Percentiles rank a stretch among this genome's conserved stretches.
Conservation (phyloP, 2,888 invertebrate species). For the Phania funesta region DNA sequence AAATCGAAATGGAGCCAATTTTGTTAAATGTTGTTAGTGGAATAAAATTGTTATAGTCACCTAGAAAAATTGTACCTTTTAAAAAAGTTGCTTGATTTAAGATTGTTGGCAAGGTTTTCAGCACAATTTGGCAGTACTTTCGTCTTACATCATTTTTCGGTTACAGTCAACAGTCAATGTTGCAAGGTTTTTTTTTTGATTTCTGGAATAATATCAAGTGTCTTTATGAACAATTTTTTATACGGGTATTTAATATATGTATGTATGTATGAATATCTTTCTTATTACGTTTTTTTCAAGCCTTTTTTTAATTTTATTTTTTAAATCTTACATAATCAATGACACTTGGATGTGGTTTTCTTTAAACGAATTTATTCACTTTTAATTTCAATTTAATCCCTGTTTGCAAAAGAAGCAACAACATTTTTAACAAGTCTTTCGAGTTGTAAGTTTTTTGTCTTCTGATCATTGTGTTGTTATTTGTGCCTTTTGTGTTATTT, state of each 20-base stretch:
- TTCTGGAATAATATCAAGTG: neutral
- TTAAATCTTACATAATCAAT: constrained; percentile 57
- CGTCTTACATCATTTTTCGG: constrained; percentile 14
- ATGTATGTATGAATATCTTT: no score
- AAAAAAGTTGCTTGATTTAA: neutral
- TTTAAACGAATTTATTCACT: constrained; percentile 26
- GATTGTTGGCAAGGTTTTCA: neutral
- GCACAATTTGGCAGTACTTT: neutral
- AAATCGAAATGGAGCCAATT: no score
- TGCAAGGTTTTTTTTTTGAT: constrained; percentile 10
- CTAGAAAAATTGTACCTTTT: no score
- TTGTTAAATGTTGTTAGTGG: neutral
- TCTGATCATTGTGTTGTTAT: neutral
- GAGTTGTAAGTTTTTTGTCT: constrained; percentile 21
- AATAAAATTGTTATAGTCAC: neutral
- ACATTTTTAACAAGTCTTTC: constrained; percentile 58
- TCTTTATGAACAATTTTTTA: constrained; percentile 3
- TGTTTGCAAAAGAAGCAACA: constrained; percentile 39
- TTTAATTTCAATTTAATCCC: constrained; percentile 50
- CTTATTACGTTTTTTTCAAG: neutral
- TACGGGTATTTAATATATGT: constrained; percentile 9
- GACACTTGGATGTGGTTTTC: constrained; percentile 52
- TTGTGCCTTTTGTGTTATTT: constrained; percentile 22
- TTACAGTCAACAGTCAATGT: neutral
- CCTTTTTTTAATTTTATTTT: neutral